Percentiles rank a stretch among this genome's conserved stretches.
Conservation (phyloP, 2,888 invertebrate genomes). For the Lamproptera curius region DNA sequence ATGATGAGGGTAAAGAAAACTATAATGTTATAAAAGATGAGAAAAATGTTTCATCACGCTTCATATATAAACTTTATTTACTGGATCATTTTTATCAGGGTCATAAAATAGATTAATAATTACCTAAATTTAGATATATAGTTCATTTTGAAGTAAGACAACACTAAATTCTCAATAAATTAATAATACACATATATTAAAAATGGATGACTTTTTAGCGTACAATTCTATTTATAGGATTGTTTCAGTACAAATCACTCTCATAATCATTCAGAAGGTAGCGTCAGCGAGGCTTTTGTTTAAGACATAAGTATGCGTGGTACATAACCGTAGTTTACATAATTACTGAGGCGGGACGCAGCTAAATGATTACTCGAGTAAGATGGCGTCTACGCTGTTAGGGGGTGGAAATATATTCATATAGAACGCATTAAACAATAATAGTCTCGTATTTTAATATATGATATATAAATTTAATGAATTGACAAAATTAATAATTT, state of each 20-base stretch:
- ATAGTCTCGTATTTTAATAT: background rate
- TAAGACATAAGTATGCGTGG: conserved; percentile 1
- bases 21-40: no score
- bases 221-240: background rate
- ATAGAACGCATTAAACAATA: background rate
- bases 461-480: background rate
- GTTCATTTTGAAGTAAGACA: no score
- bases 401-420: background rate
- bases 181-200: no score
- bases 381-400: conserved; percentile 6
- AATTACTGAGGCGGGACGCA: conserved; percentile 6
- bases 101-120: no score
- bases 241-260: background rate
- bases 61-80: no score
- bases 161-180: no score
- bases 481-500: background rate
- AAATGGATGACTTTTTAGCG: no score
- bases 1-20: no score
- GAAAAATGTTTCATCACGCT: no score
- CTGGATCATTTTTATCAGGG: no score
- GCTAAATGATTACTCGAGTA: conserved; percentile 5
- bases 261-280: background rate
- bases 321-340: conserved; percentile 6
- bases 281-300: background rate
- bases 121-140: no score